phyloP scores from a whole-genome alignment of 2,113 vertebrate species.

The Oophaga pumilio region DNA sequence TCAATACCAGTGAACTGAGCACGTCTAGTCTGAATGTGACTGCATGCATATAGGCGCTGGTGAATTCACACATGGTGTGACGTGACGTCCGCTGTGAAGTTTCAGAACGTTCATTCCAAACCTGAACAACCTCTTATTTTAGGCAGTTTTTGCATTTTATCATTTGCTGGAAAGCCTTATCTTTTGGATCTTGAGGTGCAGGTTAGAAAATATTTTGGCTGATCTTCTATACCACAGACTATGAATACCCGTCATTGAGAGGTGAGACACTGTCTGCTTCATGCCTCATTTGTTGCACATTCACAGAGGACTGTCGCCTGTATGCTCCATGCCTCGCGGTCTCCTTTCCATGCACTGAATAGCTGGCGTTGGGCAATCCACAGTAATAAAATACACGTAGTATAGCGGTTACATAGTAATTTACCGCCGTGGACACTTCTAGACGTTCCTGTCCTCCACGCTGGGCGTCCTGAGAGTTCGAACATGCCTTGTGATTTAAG shows the following conservation, averaged over 20 bases:
- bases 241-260: background rate
- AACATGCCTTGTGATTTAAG: background rate
- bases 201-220: background rate
- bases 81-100: no score
- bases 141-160: background rate
- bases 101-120: no score
- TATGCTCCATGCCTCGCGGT: background rate
- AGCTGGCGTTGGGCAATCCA: background rate
- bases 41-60: no score
- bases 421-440: background rate
- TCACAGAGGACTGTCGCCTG: background rate
- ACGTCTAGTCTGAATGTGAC: no score
- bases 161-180: background rate
- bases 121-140: background rate
- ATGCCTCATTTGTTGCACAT: background rate
- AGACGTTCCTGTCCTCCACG: background rate
- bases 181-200: background rate
- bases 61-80: no score
- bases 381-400: no score
- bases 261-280: background rate
- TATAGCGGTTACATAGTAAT: background rate
- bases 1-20: no score
- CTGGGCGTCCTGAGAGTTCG: background rate
- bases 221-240: background rate
- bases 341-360: background rate